phyloP scores from a whole-genome alignment of 2,113 vertebrate species.

The Cariama cristata region DNA sequence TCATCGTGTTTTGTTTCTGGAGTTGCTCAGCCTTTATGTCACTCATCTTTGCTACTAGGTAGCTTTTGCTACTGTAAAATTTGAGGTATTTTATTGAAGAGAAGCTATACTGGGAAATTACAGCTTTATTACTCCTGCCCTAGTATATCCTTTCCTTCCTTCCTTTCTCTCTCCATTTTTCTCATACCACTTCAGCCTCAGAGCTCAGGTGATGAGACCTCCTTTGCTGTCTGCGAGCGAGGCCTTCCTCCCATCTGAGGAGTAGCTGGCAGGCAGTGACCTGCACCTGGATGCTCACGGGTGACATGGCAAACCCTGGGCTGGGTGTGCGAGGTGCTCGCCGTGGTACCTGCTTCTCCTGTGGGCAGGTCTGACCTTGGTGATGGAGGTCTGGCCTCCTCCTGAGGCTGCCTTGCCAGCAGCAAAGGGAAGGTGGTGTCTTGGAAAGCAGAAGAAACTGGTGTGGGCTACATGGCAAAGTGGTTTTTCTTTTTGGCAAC shows the following conservation, averaged over 20 bases:
- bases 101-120: neutral
- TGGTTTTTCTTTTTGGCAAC: neutral
- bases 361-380: neutral
- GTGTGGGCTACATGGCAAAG: neutral
- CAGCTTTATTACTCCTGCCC: neutral
- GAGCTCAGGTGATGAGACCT: neutral
- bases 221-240: neutral
- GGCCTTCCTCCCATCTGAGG: neutral
- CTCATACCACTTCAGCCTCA: neutral
- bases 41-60: neutral
- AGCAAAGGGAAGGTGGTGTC: too few species aligned
- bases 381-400: neutral
- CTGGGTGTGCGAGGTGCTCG: accelerated
- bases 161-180: neutral
- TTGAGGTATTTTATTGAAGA: neutral
- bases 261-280: neutral
- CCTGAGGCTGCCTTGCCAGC: neutral
- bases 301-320: accelerated
- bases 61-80: neutral
- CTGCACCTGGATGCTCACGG: neutral
- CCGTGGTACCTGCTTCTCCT: neutral
- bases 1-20: conserved; percentile 13
- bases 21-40: neutral
- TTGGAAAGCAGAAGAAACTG: neutral
- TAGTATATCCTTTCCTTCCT: neutral